Conservation (phyloP, 2,888 invertebrate species). For the Diarsia rubi region DNA sequence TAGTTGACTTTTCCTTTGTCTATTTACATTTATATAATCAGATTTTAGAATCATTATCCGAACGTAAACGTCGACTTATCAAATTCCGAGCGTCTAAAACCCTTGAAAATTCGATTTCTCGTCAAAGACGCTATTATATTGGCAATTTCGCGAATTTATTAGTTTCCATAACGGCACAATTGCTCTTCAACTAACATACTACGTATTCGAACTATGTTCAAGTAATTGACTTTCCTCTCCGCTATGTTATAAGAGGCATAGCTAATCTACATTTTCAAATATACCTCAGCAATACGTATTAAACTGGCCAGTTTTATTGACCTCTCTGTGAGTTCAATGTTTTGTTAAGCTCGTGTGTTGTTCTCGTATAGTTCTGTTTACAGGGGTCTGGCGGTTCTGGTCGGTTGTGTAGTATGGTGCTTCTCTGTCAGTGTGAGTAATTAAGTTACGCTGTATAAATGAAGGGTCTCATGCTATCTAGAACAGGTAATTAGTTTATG, state of each 20-base stretch:
- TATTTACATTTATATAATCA: slow-evolving; percentile 29
- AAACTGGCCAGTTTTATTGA: slow-evolving; percentile 74
- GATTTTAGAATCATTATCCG: slow-evolving; percentile 39
- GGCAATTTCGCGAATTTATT: slow-evolving; percentile 82
- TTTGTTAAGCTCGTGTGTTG: slow-evolving; percentile 65
- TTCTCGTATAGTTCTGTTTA: slow-evolving; percentile 42
- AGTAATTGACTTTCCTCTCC: slow-evolving; percentile 86
- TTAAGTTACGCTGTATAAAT: slow-evolving; percentile 86
- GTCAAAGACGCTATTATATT: slow-evolving; percentile 73
- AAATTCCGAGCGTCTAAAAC: slow-evolving; percentile 58
- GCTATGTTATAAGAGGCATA: slow-evolving; percentile 83
- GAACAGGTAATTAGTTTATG: slow-evolving; percentile 87
- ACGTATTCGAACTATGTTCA: slow-evolving; percentile 83
- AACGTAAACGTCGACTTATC: slow-evolving; percentile 36
- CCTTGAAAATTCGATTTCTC: slow-evolving; percentile 74
- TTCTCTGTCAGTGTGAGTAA: slow-evolving; percentile 85
- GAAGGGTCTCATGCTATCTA: slow-evolving; percentile 85
- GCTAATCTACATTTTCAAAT: slow-evolving; percentile 89
- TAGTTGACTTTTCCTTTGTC: background rate
- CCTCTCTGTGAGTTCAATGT: slow-evolving; percentile 70
- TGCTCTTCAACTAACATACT: slow-evolving; percentile 79
- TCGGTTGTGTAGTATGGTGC: slow-evolving; percentile 71
- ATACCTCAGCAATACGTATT: slow-evolving; percentile 78
- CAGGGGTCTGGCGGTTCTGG: slow-evolving; percentile 70
- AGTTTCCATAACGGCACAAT: slow-evolving; percentile 75